Percentiles rank a stretch among this genome's conserved stretches.
Conservation (phyloP, 2,888 invertebrate genomes). For the Torymus texanus region DNA sequence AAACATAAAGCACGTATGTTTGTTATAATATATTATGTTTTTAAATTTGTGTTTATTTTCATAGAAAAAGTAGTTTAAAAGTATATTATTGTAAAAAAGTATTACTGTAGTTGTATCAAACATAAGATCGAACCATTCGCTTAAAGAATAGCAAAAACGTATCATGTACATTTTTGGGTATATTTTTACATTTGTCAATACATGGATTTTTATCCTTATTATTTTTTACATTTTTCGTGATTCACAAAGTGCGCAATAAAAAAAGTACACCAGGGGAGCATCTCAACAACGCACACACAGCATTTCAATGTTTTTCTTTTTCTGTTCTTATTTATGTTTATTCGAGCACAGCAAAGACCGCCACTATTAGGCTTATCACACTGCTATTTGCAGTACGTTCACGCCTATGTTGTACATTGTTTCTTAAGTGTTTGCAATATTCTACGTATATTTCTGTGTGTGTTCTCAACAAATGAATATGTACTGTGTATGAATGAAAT, state of each 20-base stretch:
- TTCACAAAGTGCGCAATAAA: neutral
- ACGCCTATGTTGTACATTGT: conserved; percentile 26
- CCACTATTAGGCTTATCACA: conserved; percentile 40
- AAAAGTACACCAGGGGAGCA: conserved; percentile 12
- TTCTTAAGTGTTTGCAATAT: conserved; percentile 33
- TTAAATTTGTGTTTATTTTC: conserved; percentile 12
- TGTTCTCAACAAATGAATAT: neutral
- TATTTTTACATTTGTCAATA: conserved; percentile 15
- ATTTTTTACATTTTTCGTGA: neutral
- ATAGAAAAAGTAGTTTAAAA: neutral
- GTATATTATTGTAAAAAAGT: neutral
- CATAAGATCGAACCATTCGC: neutral
- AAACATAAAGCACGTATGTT: conserved; percentile 42
- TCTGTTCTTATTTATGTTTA: conserved; percentile 1
- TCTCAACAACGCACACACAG: conserved; percentile 23
- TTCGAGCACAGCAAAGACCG: conserved; percentile 40
- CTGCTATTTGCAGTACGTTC: conserved; percentile 32
- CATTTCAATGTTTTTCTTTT: conserved; percentile 24
- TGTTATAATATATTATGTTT: conserved; percentile 22
- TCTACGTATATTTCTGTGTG: conserved; percentile 24
- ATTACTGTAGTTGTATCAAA: neutral
- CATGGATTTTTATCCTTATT: neutral
- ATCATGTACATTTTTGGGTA: neutral
- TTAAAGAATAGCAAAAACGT: neutral
- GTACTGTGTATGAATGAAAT: conserved; percentile 13